Base-by-base conservation (phyloP, 2,888 invertebrate genomes). In the Rhyacophila evoluta region DNA sequence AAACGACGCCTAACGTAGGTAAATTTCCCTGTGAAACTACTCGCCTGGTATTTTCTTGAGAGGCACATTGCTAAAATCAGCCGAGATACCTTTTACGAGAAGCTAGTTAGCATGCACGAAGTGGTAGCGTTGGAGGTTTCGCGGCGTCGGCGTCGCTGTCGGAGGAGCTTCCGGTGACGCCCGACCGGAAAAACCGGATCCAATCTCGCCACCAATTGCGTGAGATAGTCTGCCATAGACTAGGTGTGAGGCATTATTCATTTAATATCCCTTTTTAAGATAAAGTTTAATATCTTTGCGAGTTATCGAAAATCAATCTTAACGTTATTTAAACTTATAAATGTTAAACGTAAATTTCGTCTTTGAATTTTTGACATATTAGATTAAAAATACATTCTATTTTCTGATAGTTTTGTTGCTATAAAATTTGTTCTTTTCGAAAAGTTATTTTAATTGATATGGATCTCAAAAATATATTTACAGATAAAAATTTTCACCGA, bases 151-250 rank as follows among this genome's bases (percentile, higher is more conserved):
- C 72, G 37, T 72, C 72, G 37, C n/a, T 38, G 74, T 27, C 41
- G 74, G 74, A 74, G 41, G 12, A 74, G 74, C 74, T 41, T 74
- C 74, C 74, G 74, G 74, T n/a, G 28, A 27, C 27, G 27, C 41
- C 41, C 28, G n/a, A 27, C 27, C 74, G 41, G 74, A 55, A 74
- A 74, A 41, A 41, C 39, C 74, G 74, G 41, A 74, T 41, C 55
- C 74, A 55, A 74, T 41, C 74, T 33, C 27, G 28, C 39, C 41
- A 27, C 55, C 55, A 55, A 55, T 55, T 55, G 55, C 55, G 55
- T 55, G 55, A 55, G 55, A 55, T 55, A 55, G 29, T 19, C 19
- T 25, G 3, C 55, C 19, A 19, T 25, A 55, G 8, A 55, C 15
- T 15, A 41, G 41, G 4, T 55, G 25, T 55, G 1, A 8, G 19